A percentile compares a stretch with the other conserved stretches of the same genome.
Conservation (phyloP, 1,140 invertebrate species). For the Atta cephalotes region DNA sequence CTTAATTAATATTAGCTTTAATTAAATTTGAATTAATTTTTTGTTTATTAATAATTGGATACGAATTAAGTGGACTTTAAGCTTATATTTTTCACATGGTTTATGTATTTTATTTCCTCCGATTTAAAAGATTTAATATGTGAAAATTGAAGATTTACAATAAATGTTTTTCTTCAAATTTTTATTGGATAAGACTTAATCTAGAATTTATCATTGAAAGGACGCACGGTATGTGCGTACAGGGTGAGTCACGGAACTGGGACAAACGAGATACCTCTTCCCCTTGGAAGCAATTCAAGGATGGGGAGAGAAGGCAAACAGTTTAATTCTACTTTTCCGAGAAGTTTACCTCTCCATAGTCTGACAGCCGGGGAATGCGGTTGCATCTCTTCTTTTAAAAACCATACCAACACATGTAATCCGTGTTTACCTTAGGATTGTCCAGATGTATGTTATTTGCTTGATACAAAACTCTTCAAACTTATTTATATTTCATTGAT, state of each 20-base stretch:
- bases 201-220: neutral
- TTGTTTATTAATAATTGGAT: neutral
- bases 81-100: neutral
- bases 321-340: conserved; percentile 49
- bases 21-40: neutral
- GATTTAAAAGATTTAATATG: neutral
- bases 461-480: neutral
- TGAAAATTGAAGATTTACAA: neutral
- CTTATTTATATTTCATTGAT: neutral
- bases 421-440: neutral
- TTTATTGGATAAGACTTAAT: neutral
- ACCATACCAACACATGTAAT: conserved; percentile 9
- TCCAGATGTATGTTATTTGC: neutral
- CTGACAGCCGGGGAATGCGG: conserved; percentile 16
- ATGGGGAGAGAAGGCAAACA: neutral
- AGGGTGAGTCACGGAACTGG: conserved; percentile 36
- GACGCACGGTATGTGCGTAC: neutral
- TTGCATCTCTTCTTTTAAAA: conserved; percentile 49
- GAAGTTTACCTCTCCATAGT: conserved; percentile 9
- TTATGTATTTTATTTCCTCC: conserved; percentile 5
- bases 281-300: conserved; percentile 19
- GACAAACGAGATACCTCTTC: neutral
- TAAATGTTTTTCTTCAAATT: neutral
- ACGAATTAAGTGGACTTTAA: neutral
- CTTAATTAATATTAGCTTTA: neutral